Evolutionary conservation across 2,888 invertebrate genomes (phyloP).

Genomic region (Chalcosyrphus nemorum): DNA sequence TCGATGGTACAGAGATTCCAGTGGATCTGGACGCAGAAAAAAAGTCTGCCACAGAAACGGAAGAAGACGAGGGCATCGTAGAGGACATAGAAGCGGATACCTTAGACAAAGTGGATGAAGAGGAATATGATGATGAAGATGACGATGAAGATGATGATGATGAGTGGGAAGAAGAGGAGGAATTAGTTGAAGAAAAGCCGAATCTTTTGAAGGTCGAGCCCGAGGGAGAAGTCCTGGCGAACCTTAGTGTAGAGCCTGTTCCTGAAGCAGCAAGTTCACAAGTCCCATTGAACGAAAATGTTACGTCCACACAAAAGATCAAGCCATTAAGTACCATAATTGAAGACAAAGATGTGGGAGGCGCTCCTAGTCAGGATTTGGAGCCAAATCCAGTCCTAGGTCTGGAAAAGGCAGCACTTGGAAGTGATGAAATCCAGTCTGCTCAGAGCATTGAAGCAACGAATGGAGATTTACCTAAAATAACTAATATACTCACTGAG

Average conservation of each 20-base stretch:
- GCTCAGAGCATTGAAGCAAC: neutral
- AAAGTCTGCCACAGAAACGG: neutral
- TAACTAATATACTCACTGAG: neutral
- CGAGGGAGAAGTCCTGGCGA: neutral
- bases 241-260: neutral
- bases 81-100: neutral
- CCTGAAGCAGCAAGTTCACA: too few relatives aligned
- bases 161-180: constrained; percentile 56
- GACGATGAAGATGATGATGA: constrained; percentile 76
- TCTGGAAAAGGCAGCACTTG: neutral
- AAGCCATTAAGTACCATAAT: neutral
- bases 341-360: neutral
- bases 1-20: constrained; percentile 87
- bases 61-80: constrained; percentile 16
- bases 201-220: neutral
- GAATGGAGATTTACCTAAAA: neutral
- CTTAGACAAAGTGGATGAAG: neutral
- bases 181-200: neutral
- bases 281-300: neutral
- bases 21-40: neutral
- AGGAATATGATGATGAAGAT: constrained; percentile 69
- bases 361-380: neutral
- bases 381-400: neutral
- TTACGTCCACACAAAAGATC: neutral
- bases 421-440: neutral